These are phyloP conservation scores for Parazoanthus darwini DNA, from an alignment of 92 coral and sea anemone genomes.

Conservation along the genomic window DNA sequence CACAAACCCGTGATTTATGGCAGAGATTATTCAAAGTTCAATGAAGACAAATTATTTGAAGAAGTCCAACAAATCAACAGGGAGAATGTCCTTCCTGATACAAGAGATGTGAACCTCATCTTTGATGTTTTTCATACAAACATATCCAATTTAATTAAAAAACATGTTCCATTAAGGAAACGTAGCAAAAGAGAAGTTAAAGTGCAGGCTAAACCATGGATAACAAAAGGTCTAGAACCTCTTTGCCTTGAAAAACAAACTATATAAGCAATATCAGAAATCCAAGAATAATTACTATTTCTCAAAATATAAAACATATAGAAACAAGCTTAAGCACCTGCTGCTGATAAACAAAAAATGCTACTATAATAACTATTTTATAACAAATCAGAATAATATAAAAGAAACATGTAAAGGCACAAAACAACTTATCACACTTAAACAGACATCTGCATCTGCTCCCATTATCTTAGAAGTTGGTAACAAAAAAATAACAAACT, in stretches of 20 bases:
- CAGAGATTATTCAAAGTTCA: slow-evolving; percentile 25
- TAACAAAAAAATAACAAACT: too few species aligned
- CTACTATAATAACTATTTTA: too few species aligned
- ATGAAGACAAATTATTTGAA: slow-evolving; percentile 23
- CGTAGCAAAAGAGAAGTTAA: not conserved
- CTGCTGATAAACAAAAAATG: slow-evolving; percentile 24
- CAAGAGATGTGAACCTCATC: slow-evolving; percentile 41
- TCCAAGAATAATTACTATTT: slow-evolving; percentile 31
- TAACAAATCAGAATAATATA: too few species aligned
- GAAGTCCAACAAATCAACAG: slow-evolving; percentile 42
- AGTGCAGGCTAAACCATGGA: too few species aligned
- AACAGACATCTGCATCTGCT: not conserved
- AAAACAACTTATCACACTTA: slow-evolving; percentile 26
- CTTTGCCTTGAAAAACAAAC: not conserved
- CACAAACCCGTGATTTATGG: slow-evolving; percentile 27
- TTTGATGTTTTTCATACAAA: slow-evolving; percentile 36
- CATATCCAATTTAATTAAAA: slow-evolving; percentile 29
- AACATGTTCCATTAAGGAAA: slow-evolving; percentile 43
- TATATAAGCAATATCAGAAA: not conserved
- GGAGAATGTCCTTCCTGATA: slow-evolving; percentile 49
- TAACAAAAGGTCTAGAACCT: slow-evolving; percentile 35
- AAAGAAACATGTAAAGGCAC: slow-evolving; percentile 20
- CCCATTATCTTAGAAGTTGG: too few species aligned
- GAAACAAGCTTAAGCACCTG: slow-evolving; percentile 28
- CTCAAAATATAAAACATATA: slow-evolving; percentile 34